phyloP scores from a whole-genome alignment of 2,797 vertebrate species.

The Cetoscarus ocellatus region DNA sequence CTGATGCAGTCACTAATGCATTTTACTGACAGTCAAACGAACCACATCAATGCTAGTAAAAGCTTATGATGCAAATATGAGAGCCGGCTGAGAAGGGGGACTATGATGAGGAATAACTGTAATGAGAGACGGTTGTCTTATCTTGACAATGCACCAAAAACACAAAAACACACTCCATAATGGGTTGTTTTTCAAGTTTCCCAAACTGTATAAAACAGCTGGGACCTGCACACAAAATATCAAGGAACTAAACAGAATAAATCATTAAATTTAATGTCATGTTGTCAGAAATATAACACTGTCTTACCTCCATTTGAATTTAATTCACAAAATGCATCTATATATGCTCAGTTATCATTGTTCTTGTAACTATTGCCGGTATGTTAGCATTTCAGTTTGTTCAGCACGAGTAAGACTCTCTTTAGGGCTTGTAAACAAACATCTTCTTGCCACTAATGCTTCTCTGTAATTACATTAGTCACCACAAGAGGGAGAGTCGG shows the following conservation, averaged over 20 bases:
- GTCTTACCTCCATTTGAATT: background rate
- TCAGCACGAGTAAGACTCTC: background rate
- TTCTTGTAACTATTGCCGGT: background rate
- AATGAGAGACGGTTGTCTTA: constrained; percentile 10
- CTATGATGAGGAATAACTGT: constrained; percentile 18
- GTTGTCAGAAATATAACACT: background rate
- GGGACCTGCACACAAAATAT: no score
- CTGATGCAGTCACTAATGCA: constrained; percentile 56
- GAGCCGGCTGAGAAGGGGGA: constrained; percentile 8
- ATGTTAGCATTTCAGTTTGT: background rate
- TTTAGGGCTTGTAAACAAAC: constrained; percentile 8
- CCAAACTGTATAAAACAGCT: no score
- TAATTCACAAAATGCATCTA: background rate
- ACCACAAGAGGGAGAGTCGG: constrained; percentile 71
- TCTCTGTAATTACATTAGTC: constrained; percentile 38
- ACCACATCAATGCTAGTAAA: constrained; percentile 31
- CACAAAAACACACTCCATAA: background rate
- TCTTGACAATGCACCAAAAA: background rate
- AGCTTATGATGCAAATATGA: constrained; percentile 35
- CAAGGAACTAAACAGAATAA: no score
- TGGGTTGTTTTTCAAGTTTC: background rate
- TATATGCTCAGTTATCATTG: no score
- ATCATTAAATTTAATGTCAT: no score
- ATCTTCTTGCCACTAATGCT: background rate
- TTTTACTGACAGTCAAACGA: constrained; percentile 51